phyloP scores from a whole-genome alignment of 2,888 invertebrate species.

The Cryptocheilus praepositus region DNA sequence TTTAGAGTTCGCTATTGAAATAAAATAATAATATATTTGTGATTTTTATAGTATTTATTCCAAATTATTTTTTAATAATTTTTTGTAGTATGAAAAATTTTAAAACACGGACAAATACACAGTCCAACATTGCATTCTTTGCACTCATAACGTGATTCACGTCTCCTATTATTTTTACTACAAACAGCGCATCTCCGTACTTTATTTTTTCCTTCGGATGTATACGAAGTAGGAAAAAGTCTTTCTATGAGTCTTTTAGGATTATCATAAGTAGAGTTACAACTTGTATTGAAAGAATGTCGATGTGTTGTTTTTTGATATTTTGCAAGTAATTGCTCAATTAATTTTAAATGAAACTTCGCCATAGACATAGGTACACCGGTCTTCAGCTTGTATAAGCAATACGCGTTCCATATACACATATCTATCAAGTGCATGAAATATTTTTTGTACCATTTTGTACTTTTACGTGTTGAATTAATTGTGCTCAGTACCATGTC shows the following conservation, averaged over 20 bases:
- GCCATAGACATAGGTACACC: slow-evolving; percentile 8
- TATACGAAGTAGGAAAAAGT: slow-evolving; percentile 25
- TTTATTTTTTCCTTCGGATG: slow-evolving; percentile 21
- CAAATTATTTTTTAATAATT: too few species aligned
- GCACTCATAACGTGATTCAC: slow-evolving; percentile 26
- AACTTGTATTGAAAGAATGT: too few species aligned
- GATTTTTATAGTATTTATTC: too few species aligned
- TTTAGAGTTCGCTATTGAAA: too few species aligned
- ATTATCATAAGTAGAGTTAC: too few species aligned
- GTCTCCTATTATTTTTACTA: too few species aligned
- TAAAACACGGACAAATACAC: slow-evolving; percentile 16
- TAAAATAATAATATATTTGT: too few species aligned
- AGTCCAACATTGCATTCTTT: slow-evolving; percentile 26
- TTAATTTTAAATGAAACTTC: too few species aligned
- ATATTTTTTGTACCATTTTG: too few species aligned
- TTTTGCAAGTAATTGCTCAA: slow-evolving; percentile 20
- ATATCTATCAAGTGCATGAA: slow-evolving; percentile 49
- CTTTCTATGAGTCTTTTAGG: slow-evolving; percentile 21
- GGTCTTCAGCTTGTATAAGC: too few species aligned
- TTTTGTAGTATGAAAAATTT: slow-evolving; percentile 25
- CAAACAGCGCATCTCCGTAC: slow-evolving; percentile 31
- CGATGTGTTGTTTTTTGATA: too few species aligned
- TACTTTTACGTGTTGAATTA: slow-evolving; percentile 3
- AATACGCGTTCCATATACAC: slow-evolving; percentile 19
- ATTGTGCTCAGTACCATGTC: too few species aligned